Evolutionary conservation across 2,797 vertebrate genomes (phyloP), one percentile per base, ranked within the genome.

Genomic region (Danio jaintianensis): DNA sequence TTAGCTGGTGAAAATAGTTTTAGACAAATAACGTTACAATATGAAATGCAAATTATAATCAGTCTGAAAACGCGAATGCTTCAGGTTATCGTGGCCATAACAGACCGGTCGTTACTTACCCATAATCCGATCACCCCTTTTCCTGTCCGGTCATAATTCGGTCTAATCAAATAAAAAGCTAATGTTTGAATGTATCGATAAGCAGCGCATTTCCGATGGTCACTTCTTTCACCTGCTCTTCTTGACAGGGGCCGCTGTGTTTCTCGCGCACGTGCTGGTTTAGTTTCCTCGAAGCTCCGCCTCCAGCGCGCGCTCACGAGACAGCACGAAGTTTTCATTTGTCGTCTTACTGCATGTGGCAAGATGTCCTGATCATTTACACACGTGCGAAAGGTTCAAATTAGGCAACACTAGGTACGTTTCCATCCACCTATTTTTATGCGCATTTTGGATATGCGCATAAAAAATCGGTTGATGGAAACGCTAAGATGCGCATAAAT

Each of bases 91-190:
- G 38, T 45, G 42, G 29, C 20, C 10, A 29, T 8, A 59, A 29
- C 20, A 59, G 55, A 73, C 8, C 42, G 13, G 18, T 72, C 20
- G 11, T 22, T 59, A 59, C 71, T 73, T 12, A 73, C 71, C 55
- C 42, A 73, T 47, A 47, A 72, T 8, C 40, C 42, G 20, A 59
- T 74, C 72, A 74, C 43, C 43, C 22, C 11, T 74, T 74, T 13
- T 12, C 56, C 40, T 29, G 22, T 11, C 15, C 22, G 36, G 22
- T 13, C 72, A 74, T 12, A 15, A 62, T 13, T 3, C 36, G 6
- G 9, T 62, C 13, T 48, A 38, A 48, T n/a, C 15, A 48, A n/a
- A 18, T 40, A 43, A 10, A 22, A 16, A 22, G n/a, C 13, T 40
- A 53, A 6, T 56, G 56, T 71, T 43, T 10, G 56, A 43, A 71